Conservation (phyloP, 2,888 invertebrate species). For the Apamea crenata region DNA sequence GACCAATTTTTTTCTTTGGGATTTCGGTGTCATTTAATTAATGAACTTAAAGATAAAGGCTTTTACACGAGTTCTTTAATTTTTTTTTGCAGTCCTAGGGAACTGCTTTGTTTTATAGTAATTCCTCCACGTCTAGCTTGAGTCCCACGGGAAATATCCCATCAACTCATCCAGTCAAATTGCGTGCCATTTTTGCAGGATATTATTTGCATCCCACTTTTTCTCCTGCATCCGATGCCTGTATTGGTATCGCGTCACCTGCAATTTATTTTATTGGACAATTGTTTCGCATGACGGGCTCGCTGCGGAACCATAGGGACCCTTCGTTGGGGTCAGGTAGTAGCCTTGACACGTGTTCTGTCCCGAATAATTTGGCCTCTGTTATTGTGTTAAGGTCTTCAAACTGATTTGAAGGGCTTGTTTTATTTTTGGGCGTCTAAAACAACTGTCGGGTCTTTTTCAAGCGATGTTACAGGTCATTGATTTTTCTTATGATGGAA, state of each 20-base stretch:
- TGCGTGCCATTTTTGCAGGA: conserved; percentile 39
- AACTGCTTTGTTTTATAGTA: too few relatives aligned
- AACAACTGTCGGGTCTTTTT: background rate
- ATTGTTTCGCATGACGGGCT: conserved; percentile 51
- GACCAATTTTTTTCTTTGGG: too few relatives aligned
- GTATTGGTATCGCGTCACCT: conserved; percentile 50
- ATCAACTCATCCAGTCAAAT: background rate
- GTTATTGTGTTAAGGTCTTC: conserved; percentile 3
- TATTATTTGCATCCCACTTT: conserved; percentile 48
- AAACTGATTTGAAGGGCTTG: background rate
- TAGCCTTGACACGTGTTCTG: conserved; percentile 43
- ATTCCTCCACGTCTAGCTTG: background rate
- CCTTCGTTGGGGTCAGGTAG: conserved; percentile 37
- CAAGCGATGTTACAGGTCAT: background rate
- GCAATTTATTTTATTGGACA: conserved; percentile 67
- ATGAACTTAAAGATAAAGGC: background rate
- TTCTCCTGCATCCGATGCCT: conserved; percentile 47
- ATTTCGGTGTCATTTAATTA: background rate
- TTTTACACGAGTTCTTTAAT: background rate
- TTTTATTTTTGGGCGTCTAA: background rate
- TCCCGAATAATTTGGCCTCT: conserved; percentile 8
- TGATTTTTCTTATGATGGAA: too few relatives aligned
- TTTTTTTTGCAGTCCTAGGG: background rate
- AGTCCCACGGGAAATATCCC: background rate
- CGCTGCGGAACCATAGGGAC: conserved; percentile 28